Evolutionary conservation across 2,888 invertebrate species (phyloP), one percentile per base, ranked within the genome.

Genomic region (Parelbella ahira): DNA sequence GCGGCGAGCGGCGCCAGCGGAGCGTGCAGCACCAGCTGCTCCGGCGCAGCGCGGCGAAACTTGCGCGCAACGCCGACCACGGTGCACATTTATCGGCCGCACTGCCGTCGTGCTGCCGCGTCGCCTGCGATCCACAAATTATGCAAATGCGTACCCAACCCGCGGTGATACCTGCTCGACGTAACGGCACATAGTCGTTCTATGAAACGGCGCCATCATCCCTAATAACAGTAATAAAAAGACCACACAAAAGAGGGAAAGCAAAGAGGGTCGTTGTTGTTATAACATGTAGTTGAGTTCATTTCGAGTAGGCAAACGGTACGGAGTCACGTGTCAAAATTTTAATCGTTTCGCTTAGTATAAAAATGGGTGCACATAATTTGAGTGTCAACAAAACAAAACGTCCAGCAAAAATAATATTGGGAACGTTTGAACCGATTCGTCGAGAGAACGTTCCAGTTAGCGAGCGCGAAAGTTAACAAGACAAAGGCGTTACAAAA

Each of bases 21-120:
- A 84, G 70, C 84, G 84, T 84, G 82, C 78, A 74, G 76, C 76
- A 70, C 74, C 76, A 73, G 77, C 77, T 66, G 79, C 74, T 70
- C 58, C 61, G 56, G 63, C 68, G 62, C 66, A 65, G 68, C 71
- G 68, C 80, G 72, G 69, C 80, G 74, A 76, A 74, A 76, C 77
- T 72, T 71, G 63, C 59, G 63, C 63, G 55, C 49, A 56, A 62
- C 61, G 29, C 34, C 39, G 53, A 57, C 61, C 55, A 41, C 56
- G 60, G 53, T 58, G 59, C 63, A 67, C 56, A 61, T 63, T 63
- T 59, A 63, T 60, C 13, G 9, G n/a, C 9, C 49, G 51, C 56
- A 47, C 54, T 55, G 56, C 50, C 52, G 50, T 51, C 62, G 56
- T 57, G 54, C 49, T 53, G 47, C 49, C 49, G 21, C 30, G 37